Percentiles rank a stretch among this genome's conserved stretches.
phyloP scores from a whole-genome alignment of 1,140 invertebrate species.

The Papilio polyxenes region DNA sequence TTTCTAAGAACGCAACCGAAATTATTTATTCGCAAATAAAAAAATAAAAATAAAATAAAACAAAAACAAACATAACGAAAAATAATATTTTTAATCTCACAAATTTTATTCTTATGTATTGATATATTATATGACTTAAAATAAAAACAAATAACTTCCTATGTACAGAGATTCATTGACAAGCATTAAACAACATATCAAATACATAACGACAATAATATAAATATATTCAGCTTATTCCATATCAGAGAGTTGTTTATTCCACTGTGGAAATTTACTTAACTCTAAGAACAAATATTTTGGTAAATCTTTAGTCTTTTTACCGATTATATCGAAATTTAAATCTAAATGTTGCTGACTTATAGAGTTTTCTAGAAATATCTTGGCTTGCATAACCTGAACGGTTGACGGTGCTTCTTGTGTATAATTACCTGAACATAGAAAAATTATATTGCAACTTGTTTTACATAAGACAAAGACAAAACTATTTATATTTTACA shows the following conservation, averaged over 20 bases:
- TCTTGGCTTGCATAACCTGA: conserved; percentile 46
- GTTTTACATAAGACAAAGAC: background rate
- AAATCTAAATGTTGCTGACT: conserved; percentile 45
- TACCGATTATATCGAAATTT: conserved; percentile 44
- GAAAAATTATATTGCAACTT: background rate
- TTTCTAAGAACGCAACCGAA: too few species aligned
- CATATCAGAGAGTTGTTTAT: conserved; percentile 36
- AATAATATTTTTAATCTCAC: conserved; percentile 17
- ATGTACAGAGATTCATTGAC: conserved; percentile 1
- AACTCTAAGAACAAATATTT: conserved; percentile 41
- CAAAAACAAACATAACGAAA: background rate
- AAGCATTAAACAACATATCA: background rate
- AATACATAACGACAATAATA: background rate
- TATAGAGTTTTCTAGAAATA: conserved; percentile 45
- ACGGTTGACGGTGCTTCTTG: conserved; percentile 31
- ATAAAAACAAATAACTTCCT: background rate
- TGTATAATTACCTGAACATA: conserved; percentile 49
- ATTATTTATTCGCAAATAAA: background rate
- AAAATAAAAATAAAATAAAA: background rate
- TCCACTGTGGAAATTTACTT: conserved; percentile 45
- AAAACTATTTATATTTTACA: background rate
- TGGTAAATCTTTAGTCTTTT: conserved; percentile 42
- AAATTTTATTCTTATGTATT: background rate
- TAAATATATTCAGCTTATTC: background rate
- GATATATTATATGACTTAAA: background rate